Conservation (phyloP, 2,888 invertebrate species). For the Agriopis aurantiaria region DNA sequence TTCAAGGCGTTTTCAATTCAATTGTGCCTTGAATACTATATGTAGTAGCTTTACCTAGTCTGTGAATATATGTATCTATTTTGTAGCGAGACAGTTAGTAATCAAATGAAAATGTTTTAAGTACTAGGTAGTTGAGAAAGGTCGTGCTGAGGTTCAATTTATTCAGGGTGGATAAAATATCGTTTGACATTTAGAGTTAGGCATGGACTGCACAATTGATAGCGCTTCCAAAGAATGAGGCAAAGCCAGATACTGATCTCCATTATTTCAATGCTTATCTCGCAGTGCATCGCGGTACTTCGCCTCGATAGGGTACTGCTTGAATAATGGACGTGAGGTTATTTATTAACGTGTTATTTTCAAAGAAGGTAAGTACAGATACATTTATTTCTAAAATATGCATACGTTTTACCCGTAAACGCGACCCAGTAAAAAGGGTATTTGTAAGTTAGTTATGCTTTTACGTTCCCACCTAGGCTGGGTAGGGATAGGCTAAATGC, state of each 20-base stretch:
- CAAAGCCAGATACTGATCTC: slow-evolving; percentile 15
- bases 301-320: slow-evolving; percentile 2
- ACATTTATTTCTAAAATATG: slow-evolving; percentile 11
- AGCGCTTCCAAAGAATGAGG: slow-evolving; percentile 10
- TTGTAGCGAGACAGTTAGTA: background rate
- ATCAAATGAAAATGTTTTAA: background rate
- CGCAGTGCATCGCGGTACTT: slow-evolving; percentile 11
- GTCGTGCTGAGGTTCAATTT: slow-evolving; percentile 1
- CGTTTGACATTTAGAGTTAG: slow-evolving; percentile 7
- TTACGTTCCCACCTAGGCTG: no score
- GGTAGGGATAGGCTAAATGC: no score
- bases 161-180: slow-evolving; percentile 11
- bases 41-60: no score
- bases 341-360: slow-evolving; percentile 5
- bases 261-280: slow-evolving; percentile 26
- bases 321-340: slow-evolving; percentile 5
- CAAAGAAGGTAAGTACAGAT: slow-evolving; percentile 9
- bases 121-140: background rate
- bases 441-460: no score
- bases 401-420: background rate
- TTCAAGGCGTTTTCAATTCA: no score
- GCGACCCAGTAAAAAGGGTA: no score
- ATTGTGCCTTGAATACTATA: no score
- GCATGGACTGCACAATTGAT: slow-evolving; percentile 13
- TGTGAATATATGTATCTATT: no score